Conservation (phyloP, 2,113 vertebrate genomes). For the Sminthopsis crassicaudata region DNA sequence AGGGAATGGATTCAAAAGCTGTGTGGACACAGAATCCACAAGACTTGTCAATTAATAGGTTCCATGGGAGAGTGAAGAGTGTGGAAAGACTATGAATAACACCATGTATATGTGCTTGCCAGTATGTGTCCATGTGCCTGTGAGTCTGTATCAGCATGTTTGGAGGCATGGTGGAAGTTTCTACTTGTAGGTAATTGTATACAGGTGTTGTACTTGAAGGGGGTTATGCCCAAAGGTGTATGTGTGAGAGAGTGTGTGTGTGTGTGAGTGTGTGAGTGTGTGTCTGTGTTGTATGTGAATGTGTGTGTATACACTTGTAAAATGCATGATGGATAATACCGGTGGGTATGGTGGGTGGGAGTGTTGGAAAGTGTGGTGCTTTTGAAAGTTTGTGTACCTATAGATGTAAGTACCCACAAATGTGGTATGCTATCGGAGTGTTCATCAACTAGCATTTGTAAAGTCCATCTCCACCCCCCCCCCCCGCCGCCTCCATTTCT, state of each 20-base stretch:
- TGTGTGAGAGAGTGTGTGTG: no score
- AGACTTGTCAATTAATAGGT: neutral
- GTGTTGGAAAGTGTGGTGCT: neutral
- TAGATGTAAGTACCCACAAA: neutral
- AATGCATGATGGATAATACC: neutral
- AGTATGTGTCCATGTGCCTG: neutral
- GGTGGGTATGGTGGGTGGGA: neutral
- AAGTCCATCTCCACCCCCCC: no score
- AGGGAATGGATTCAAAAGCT: neutral
- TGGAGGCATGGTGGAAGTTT: neutral
- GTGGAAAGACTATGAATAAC: neutral
- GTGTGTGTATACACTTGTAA: neutral
- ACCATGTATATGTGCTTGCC: neutral
- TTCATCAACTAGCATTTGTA: neutral
- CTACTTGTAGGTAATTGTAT: no score
- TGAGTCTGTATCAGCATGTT: neutral
- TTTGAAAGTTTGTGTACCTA: neutral
- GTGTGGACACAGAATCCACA: neutral
- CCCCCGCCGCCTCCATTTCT: no score
- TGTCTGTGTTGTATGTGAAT: accelerated
- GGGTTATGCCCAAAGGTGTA: neutral
- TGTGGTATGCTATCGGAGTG: neutral
- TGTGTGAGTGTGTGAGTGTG: neutral
- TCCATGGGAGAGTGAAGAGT: neutral
- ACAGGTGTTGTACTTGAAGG: neutral